A percentile compares a stretch with the other conserved stretches of the same genome.
phyloP scores from a whole-genome alignment of 2,113 vertebrate species.

The Falco punctatus region DNA sequence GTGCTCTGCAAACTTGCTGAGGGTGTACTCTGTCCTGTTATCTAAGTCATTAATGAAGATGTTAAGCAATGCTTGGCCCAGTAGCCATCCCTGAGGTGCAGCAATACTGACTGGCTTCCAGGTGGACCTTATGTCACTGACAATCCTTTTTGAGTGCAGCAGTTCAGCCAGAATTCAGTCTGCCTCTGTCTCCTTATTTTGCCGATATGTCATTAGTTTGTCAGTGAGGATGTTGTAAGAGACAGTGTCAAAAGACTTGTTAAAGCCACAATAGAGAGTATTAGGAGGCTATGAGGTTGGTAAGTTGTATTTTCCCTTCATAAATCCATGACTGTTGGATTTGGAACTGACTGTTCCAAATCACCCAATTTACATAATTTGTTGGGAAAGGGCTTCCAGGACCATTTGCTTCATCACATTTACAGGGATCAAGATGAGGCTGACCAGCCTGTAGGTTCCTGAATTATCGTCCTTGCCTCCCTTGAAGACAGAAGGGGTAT shows the following conservation, averaged over 20 bases:
- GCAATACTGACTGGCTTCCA: neutral
- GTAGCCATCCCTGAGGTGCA: neutral
- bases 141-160: neutral
- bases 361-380: neutral
- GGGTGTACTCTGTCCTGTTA: neutral
- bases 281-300: neutral
- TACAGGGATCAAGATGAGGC: neutral
- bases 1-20: neutral
- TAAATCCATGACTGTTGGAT: neutral
- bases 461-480: neutral
- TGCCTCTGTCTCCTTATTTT: neutral
- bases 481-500: neutral
- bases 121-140: neutral
- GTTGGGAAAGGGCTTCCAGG: neutral
- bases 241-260: neutral
- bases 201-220: neutral
- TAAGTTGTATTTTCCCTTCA: neutral
- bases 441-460: neutral
- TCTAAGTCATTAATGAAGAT: neutral
- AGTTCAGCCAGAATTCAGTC: neutral
- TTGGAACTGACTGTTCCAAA: neutral
- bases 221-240: neutral
- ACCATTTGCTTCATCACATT: neutral
- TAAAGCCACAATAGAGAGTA: neutral
- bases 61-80: neutral